Evolutionary conservation across 2,888 invertebrate species (phyloP).

Genomic region (Andrena trimmerana): DNA sequence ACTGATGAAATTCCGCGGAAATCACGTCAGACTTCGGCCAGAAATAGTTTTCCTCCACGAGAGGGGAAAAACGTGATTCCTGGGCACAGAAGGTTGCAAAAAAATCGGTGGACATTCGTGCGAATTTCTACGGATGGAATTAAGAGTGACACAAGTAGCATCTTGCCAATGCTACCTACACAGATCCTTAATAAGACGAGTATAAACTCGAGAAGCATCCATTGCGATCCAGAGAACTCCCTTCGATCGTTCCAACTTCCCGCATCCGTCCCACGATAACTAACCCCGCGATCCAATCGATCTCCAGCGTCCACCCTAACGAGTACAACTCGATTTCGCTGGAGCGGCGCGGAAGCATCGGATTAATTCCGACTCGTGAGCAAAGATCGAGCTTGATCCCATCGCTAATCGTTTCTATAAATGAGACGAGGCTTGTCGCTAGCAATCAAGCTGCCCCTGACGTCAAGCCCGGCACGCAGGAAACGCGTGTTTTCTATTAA

Average conservation of each 20-base stretch:
- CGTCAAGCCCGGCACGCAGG: slow-evolving; percentile 39
- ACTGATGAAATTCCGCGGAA: slow-evolving; percentile 17
- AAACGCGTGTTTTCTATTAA: slow-evolving; percentile 70
- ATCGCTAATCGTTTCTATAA: slow-evolving; percentile 21
- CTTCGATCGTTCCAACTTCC: too few species aligned
- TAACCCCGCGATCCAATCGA: background rate
- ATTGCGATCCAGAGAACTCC: too few species aligned
- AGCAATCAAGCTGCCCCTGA: background rate
- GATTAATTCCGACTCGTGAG: slow-evolving; percentile 1
- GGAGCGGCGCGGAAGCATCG: background rate
- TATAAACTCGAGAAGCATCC: too few species aligned
- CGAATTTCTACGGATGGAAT: background rate
- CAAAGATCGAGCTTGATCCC: background rate
- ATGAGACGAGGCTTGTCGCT: slow-evolving; percentile 1
- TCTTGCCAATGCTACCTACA: background rate
- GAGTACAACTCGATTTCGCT: background rate
- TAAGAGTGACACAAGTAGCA: background rate
- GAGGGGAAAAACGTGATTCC: background rate
- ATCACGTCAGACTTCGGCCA: background rate
- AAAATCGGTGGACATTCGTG: background rate
- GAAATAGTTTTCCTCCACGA: background rate
- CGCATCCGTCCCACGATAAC: too few species aligned
- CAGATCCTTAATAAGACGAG: background rate
- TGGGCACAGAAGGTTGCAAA: background rate
- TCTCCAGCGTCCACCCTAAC: background rate